These are phyloP conservation scores for Penelope pileata DNA, from an alignment of 2,113 vertebrate genomes.

Conservation along the genomic window DNA sequence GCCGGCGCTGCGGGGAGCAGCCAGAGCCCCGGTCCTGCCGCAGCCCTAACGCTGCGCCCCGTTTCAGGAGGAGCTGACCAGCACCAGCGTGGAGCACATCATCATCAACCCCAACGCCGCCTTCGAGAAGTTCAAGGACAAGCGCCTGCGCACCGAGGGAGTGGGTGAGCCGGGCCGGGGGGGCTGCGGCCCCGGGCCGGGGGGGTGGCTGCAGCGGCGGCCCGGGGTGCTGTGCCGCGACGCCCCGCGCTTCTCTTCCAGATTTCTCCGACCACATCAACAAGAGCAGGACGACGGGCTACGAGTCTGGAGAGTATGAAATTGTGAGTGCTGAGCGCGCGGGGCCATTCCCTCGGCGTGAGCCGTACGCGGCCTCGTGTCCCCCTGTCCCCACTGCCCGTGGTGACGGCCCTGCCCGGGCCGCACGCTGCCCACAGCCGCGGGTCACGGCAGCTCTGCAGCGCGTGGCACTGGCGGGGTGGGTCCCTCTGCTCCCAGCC, in stretches of 20 bases:
- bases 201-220: too few relatives aligned
- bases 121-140: constrained; percentile 96
- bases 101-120: constrained; percentile 94
- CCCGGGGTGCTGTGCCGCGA: too few relatives aligned
- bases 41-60: too few relatives aligned
- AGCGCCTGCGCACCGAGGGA: constrained; percentile 87
- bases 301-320: constrained; percentile 92
- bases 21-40: neutral
- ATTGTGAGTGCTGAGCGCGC: constrained; percentile 71
- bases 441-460: too few relatives aligned
- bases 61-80: constrained; percentile 89
- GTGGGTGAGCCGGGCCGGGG: constrained; percentile 79
- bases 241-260: constrained; percentile 56
- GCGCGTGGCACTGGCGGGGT: too few relatives aligned
- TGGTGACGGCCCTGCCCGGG: too few relatives aligned
- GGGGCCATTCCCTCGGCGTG: neutral
- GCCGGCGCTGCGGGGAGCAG: too few relatives aligned
- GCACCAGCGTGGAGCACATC: constrained; percentile 92
- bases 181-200: constrained; percentile 1
- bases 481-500: too few relatives aligned
- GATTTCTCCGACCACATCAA: constrained; percentile 94
- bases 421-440: too few relatives aligned
- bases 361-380: neutral
- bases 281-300: constrained; percentile 88
- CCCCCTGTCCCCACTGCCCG: too few relatives aligned